Evolutionary conservation across 2,888 invertebrate species (phyloP).

Genomic region (Drosophila tanythrix): DNA sequence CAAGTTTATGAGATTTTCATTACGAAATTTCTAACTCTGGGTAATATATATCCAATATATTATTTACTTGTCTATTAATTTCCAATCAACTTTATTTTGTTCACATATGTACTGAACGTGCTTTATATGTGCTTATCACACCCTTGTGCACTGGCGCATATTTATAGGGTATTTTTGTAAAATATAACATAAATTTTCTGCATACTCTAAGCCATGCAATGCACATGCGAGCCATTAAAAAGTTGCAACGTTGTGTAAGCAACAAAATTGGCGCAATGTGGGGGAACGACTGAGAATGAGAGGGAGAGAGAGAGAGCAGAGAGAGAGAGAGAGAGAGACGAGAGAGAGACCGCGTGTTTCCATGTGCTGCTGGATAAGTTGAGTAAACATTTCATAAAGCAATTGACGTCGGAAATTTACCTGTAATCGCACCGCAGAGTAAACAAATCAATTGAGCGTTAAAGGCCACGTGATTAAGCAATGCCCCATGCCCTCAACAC

Average conservation of each 20-base stretch:
- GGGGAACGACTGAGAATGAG: neutral
- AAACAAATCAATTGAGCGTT: constrained; percentile 74
- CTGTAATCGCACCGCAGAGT: constrained; percentile 61
- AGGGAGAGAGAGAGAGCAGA: neutral
- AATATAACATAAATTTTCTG: constrained; percentile 14
- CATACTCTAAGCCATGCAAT: constrained; percentile 31
- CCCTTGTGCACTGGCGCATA: neutral
- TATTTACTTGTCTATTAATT: neutral
- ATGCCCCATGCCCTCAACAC: neutral
- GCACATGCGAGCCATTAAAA: constrained; percentile 68
- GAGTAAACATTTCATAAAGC: constrained; percentile 48
- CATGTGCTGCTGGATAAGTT: constrained; percentile 28
- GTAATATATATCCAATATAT: neutral
- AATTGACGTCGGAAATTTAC: constrained; percentile 45
- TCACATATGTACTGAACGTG: neutral
- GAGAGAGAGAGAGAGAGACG: too few species aligned
- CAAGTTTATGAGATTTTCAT: neutral
- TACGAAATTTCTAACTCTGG: neutral
- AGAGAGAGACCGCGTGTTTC: neutral
- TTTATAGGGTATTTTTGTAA: constrained; percentile 20
- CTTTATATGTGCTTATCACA: neutral
- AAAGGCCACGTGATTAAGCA: constrained; percentile 46
- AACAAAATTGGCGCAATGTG: constrained; percentile 4
- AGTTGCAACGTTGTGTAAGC: constrained; percentile 47
- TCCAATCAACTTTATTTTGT: neutral